Conservation (phyloP, 92 coral and sea anemone genomes). For the Meandrina meandrites region DNA sequence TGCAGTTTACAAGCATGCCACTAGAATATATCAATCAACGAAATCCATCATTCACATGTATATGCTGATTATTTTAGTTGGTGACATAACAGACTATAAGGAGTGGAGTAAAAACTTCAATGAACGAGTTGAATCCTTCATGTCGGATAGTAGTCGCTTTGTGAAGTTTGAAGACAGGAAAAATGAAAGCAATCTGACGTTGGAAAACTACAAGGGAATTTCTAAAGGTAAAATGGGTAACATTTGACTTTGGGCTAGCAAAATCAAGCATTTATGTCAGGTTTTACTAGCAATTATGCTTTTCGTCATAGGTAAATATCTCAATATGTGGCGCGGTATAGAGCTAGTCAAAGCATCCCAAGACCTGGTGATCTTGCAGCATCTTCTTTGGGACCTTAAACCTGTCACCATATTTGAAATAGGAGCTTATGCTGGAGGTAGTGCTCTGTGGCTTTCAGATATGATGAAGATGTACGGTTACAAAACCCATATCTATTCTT, state of each 20-base stretch:
- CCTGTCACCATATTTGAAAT: not conserved
- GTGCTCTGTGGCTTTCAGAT: not conserved
- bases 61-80: not conserved
- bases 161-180: not conserved
- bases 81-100: not conserved
- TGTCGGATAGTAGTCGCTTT: not conserved
- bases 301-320: not conserved
- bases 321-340: not conserved
- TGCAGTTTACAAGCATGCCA: too few relatives aligned
- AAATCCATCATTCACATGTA: not conserved
- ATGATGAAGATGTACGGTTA: not conserved
- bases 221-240: not conserved
- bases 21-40: too few relatives aligned
- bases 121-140: not conserved
- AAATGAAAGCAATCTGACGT: not conserved
- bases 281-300: too few relatives aligned
- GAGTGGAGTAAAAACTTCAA: not conserved
- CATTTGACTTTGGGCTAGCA: too few relatives aligned
- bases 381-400: not conserved
- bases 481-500: slow-evolving; percentile 1
- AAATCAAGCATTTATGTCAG: too few relatives aligned
- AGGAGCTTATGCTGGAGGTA: not conserved
- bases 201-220: not conserved
- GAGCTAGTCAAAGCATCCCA: not conserved
- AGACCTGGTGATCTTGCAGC: not conserved